Evolutionary conservation across 1,140 invertebrate genomes (phyloP).

Genomic region (Scaptomyza graminum): DNA sequence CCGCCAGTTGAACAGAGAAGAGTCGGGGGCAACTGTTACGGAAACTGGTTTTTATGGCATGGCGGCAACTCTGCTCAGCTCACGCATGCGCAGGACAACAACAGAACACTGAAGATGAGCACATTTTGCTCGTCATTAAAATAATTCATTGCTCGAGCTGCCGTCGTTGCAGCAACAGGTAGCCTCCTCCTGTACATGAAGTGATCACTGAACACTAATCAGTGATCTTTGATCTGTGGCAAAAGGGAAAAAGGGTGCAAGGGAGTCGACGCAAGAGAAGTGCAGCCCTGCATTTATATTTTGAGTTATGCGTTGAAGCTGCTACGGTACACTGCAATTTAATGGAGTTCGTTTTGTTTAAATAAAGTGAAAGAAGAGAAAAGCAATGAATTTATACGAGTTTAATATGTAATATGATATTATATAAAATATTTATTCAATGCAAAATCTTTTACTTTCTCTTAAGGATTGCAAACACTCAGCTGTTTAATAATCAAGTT

Average conservation of each 20-base stretch:
- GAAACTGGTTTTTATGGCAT: slow-evolving; percentile 60
- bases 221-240: slow-evolving; percentile 4
- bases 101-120: slow-evolving; percentile 17
- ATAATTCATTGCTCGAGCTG: slow-evolving; percentile 75
- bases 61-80: slow-evolving; percentile 51
- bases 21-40: slow-evolving; percentile 5
- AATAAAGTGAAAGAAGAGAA: not conserved
- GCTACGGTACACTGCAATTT: slow-evolving; percentile 46
- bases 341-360: slow-evolving; percentile 13
- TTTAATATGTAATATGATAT: not conserved
- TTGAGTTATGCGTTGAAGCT: slow-evolving; percentile 58
- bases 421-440: not conserved
- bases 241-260: not conserved
- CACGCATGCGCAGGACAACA: slow-evolving; percentile 60
- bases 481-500: no score
- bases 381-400: not conserved
- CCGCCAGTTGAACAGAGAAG: slow-evolving; percentile 42
- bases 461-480: no score
- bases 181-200: slow-evolving; percentile 32
- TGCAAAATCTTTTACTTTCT: not conserved
- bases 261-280: not conserved
- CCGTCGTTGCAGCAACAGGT: slow-evolving; percentile 58
- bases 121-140: slow-evolving; percentile 72
- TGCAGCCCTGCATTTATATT: slow-evolving; percentile 38
- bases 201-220: slow-evolving; percentile 57